phyloP scores from a whole-genome alignment of 2,113 vertebrate genomes.

The Lophotis ruficrista region DNA sequence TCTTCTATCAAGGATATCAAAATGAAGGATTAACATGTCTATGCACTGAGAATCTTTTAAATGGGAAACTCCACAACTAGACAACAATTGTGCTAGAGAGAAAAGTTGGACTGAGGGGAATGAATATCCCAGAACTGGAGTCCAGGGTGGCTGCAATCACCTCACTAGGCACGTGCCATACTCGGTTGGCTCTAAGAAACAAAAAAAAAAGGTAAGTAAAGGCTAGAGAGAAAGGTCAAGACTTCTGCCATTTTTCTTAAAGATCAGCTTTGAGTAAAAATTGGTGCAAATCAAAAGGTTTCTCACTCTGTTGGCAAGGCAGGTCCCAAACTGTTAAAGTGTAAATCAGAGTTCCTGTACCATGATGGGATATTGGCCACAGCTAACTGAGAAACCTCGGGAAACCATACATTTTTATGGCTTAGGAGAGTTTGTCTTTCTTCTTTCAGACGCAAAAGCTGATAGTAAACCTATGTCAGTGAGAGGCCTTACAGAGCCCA shows the following conservation, averaged over 20 bases:
- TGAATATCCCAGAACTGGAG: background rate
- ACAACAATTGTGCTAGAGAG: background rate
- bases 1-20: constrained; percentile 4
- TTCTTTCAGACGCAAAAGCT: background rate
- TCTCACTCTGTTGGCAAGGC: background rate
- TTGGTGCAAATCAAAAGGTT: background rate
- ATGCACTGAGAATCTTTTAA: background rate
- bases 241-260: background rate
- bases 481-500: background rate
- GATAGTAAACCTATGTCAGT: background rate
- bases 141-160: background rate
- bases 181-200: background rate
- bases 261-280: background rate
- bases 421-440: background rate
- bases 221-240: background rate
- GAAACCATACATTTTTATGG: background rate
- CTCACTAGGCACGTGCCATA: background rate
- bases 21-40: constrained; percentile 1
- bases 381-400: background rate
- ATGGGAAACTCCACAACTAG: background rate
- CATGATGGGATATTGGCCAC: accelerated
- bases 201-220: background rate
- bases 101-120: background rate
- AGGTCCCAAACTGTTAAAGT: background rate
- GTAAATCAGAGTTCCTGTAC: background rate